Conservation (phyloP, 1,140 invertebrate species). For the Elymnias hypermnestra region DNA sequence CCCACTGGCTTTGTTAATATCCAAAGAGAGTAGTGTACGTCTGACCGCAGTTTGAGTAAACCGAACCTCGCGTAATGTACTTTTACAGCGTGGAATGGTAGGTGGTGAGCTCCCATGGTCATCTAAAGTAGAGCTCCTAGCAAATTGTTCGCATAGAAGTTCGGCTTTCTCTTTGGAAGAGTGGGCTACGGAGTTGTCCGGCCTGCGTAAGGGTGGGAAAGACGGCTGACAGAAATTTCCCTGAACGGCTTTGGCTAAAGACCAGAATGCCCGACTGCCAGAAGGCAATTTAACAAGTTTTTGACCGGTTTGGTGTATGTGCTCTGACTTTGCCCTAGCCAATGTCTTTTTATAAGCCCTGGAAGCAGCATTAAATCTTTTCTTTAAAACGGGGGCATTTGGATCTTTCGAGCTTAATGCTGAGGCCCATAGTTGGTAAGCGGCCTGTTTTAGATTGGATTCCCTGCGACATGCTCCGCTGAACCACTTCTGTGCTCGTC, state of each 20-base stretch:
- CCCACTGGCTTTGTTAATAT: constrained; percentile 8
- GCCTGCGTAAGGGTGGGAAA: constrained; percentile 4
- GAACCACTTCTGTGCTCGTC: too few relatives aligned
- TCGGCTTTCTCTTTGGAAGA: constrained; percentile 1
- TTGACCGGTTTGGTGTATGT: too few relatives aligned
- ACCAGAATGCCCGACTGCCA: constrained; percentile 8
- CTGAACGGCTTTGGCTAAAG: constrained; percentile 11
- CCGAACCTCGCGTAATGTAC: background rate
- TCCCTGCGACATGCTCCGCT: too few relatives aligned
- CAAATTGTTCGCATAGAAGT: background rate
- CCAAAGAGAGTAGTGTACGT: background rate
- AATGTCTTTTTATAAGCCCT: too few relatives aligned
- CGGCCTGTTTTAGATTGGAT: too few relatives aligned
- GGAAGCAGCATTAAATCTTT: too few relatives aligned
- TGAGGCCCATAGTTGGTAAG: too few relatives aligned
- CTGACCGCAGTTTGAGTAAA: background rate
- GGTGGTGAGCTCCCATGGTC: background rate
- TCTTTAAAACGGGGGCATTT: too few relatives aligned
- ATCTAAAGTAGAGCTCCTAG: background rate
- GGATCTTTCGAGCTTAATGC: too few relatives aligned
- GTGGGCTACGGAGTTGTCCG: constrained; percentile 8
- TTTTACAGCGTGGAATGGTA: background rate
- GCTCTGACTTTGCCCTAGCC: too few relatives aligned
- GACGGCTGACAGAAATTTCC: background rate
- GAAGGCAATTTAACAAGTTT: too few relatives aligned